Conservation (phyloP, 2,113 vertebrate genomes). For the rabbit (Oryctolagus cuniculus) region mOryCun1.1 NC_091435.1:172828501-172829000, state of each 20-base stretch:
- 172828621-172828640: background rate
- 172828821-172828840: background rate
- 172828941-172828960: background rate
- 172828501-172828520: background rate
- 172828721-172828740: background rate
- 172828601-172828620: background rate
- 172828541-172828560: background rate
- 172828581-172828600: background rate
- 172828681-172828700: background rate
- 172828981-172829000: background rate
- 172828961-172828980: background rate
- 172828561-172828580: background rate
- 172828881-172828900: slow-evolving; percentile 35
- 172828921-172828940: background rate
- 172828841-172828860: background rate
- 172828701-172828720: background rate
- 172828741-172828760: background rate
- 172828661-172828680: too few relatives aligned
- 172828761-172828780: background rate
- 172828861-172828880: background rate
- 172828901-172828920: background rate
- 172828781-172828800: background rate
- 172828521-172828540: background rate
- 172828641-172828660: background rate
- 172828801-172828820: background rate